Base-by-base conservation (phyloP, 2,888 invertebrate genomes). In the Helleia helle region DNA sequence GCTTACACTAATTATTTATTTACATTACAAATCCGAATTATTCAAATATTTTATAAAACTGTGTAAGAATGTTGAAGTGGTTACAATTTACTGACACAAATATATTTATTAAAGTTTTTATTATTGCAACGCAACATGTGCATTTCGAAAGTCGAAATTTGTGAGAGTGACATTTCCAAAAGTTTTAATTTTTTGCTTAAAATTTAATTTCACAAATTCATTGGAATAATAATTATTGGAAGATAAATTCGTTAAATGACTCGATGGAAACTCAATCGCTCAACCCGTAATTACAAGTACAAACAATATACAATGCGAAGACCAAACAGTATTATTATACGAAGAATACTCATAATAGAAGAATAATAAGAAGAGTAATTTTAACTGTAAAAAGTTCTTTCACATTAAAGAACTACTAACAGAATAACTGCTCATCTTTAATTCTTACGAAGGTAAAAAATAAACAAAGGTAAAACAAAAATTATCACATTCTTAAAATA, bases 1-100 rank as follows among this genome's bases (percentile, higher is more conserved):
- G 54, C 64, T 66, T 72, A 65, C 55, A 58, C 70, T 73, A 73
- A 60, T 71, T 73, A 73, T 71, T 71, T 79, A 79, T 79, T 73
- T 80, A 80, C 77, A 77, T 64, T 71, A 59, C 65, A 43, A 51
- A 69, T 63, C 61, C n/a, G n/a, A 46, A 68, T 71, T 67, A 71
- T 65, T 31, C 15, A 24, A 28, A 25, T 30, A 25, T 25, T 40
- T 38, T 11, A 27, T 18, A 39, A 39, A 25, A 24, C 12, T 26
- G 39, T 40, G 39, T 40, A 15, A 7, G 11, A 31, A 14, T 25
- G 24, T 25, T 25, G 15, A 34, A 34, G 34, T 34, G 34, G 11
- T 34, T 34, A 18, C 34, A 34, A 22, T 31, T 9, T 31, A 18
- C 34, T 34, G 34, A 34, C 34, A 34, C 34, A 34, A 34, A 12